phyloP scores from a whole-genome alignment of 1,140 invertebrate genomes.

The Tigriopus japonicus region DNA sequence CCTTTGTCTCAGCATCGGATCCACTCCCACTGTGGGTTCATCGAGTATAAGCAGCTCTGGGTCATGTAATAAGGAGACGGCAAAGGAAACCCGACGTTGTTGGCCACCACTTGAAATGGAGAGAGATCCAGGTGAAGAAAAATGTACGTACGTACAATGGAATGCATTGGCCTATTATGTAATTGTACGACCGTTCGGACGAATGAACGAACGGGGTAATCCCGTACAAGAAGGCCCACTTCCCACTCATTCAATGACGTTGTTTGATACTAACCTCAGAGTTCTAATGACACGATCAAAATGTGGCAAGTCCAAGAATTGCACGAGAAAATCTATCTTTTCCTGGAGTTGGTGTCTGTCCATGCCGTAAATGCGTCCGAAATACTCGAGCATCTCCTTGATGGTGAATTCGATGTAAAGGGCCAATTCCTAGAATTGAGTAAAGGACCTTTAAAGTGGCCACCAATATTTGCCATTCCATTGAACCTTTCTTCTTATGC shows the following conservation, averaged over 20 bases:
- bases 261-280: background rate
- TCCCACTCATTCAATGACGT: background rate
- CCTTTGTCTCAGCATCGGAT: slow-evolving; percentile 49
- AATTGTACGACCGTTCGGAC: too few species aligned
- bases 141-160: background rate
- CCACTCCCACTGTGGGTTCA: slow-evolving; percentile 83
- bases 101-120: slow-evolving; percentile 54
- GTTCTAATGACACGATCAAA: background rate
- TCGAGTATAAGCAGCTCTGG: slow-evolving; percentile 80
- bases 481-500: too few species aligned
- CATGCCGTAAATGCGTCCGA: slow-evolving; percentile 91
- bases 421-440: slow-evolving; percentile 56
- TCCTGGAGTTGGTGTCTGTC: slow-evolving; percentile 51
- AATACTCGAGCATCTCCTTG: slow-evolving; percentile 83
- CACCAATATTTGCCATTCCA: too few species aligned
- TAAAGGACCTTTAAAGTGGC: too few species aligned
- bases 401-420: slow-evolving; percentile 88
- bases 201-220: too few species aligned
- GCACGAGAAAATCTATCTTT: slow-evolving; percentile 62
- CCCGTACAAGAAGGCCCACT: background rate
- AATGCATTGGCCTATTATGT: too few species aligned
- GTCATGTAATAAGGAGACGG: slow-evolving; percentile 75
- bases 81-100: slow-evolving; percentile 74
- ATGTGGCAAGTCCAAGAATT: slow-evolving; percentile 48
- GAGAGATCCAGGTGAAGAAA: background rate